Base-by-base conservation (phyloP, 2,888 invertebrate genomes). In the Diadromus collaris region DNA sequence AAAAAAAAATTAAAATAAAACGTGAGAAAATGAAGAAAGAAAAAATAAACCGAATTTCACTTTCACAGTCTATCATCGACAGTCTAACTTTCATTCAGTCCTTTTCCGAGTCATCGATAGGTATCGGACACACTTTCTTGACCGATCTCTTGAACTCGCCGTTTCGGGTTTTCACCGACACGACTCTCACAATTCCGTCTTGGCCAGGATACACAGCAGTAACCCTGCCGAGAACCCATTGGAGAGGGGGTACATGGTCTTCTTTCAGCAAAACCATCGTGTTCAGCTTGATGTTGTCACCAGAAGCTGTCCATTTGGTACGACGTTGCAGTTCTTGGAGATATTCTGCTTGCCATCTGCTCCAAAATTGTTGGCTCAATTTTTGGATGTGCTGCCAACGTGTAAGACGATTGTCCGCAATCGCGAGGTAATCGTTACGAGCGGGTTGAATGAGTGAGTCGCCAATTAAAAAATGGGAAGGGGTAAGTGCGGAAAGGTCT, bases 391-490 rank as follows among this genome's bases (percentile, higher is more conserved):
- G 34, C 19, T 86, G 82, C 84, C 83, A 85, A 5, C 83, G 65
- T 1, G 69, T 46, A 0, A 84, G 68, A 7, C 60, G 70, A 34
- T 79, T 80, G 2, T 65, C 44, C 1, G 70, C 51, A 7, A 54
- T 7, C 6, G 82, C 56, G 0, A 27, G 29, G 3, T 83, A 19
- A 29, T 82, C 68, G 0, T 72, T 79, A 19, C 85, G 82, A 2
- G 82, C 80, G 1, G 85, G 24, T 2, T 78, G 63, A 7, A 61
- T 77, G 6, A 70, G 56, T 70, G 60, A 70, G 44, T 46, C 56
- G 13, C 84, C 85, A 51, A 85, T 83, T 1, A 88, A 79, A 69
- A 87, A 85, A 71, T 87, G 87, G 1, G 83, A 85, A 38, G 87
- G 88, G 1, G 87, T 86, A 2, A 88, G 76, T 0, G 79, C 74